These are phyloP conservation scores for Hypomecis punctinalis DNA, from an alignment of 2,888 invertebrate genomes.

Conservation along the genomic window DNA sequence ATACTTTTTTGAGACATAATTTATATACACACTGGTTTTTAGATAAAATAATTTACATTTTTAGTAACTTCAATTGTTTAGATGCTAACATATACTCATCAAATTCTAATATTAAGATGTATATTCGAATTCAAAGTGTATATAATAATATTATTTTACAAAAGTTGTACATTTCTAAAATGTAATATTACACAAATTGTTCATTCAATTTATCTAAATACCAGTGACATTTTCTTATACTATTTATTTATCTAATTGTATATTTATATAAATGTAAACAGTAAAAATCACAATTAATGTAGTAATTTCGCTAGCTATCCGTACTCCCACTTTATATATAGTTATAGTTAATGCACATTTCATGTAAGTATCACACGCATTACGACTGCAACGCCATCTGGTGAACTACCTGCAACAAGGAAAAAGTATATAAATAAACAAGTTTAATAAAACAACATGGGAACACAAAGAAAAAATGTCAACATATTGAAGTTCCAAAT, in stretches of 20 bases:
- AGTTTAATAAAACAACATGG: neutral
- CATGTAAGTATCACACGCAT: constrained; percentile 66
- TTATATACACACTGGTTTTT: constrained; percentile 13
- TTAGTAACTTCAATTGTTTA: neutral
- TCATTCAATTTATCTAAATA: constrained; percentile 19
- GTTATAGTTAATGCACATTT: constrained; percentile 68
- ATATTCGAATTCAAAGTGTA: constrained; percentile 14
- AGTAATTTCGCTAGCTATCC: constrained; percentile 79
- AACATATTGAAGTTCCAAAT: too few species aligned
- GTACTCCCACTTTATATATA: constrained; percentile 60
- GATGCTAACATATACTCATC: constrained; percentile 5
- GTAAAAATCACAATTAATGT: constrained; percentile 74
- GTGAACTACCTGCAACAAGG: constrained; percentile 69
- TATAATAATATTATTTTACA: constrained; percentile 2
- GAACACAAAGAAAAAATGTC: too few species aligned
- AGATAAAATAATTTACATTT: constrained; percentile 9
- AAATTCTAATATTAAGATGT: neutral
- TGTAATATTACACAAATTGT: neutral
- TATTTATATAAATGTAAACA: constrained; percentile 59
- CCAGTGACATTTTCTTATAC: constrained; percentile 20
- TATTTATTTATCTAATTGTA: constrained; percentile 34
- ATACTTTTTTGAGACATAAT: constrained; percentile 19
- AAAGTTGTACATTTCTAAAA: neutral
- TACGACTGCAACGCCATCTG: constrained; percentile 49
- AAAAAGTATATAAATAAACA: constrained; percentile 38